Base-by-base conservation (phyloP, 2,113 vertebrate genomes). In the Oryzias melastigma region DNA sequence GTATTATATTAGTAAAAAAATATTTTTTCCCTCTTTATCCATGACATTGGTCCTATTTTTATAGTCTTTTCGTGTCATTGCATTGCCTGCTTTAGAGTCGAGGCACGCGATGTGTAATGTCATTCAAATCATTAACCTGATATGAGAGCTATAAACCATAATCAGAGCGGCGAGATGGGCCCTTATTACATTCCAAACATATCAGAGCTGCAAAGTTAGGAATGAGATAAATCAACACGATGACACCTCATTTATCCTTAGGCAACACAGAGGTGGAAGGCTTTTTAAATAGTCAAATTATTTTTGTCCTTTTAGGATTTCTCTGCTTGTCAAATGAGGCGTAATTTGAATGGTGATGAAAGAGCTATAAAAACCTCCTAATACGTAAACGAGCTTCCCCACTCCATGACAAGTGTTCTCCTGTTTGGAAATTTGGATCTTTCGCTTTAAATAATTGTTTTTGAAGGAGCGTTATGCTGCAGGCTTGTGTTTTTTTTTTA, bases 401-500 rank as follows among this genome's bases (percentile, higher is more conserved):
- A 12, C 7, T 35, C 10, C 2, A 35, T 35, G 10, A 35, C 35
- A 35, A 35, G 35, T 35, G 3, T 35, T 35, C 12, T 35, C 10
- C 10, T 35, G 35, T 35, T 35, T 1, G 35, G 35, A 35, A 35
- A 35, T 35, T 12, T 35, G 35, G 35, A 35, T 52, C 46, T 52
- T 55, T 40, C 19, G 8, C 5, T 7, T 12, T 58, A 71, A 54
- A 46, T 67, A 24, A 24, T 49, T 56, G 25, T 69, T 65, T 72
- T 42, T 7, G 16, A 27, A 47, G 17, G 41, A 22, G 63, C 59
- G 59, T 58, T 62, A 42, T 15, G 22, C 27, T 35, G 22, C 43
- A 48, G 46, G 46, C 60, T 61, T 73, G 75, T 64, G 52, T 62
- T 47, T 66, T 66, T 48, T 16, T 17, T 18, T 78, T 68, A 77